Conservation (phyloP, 2,113 vertebrate genomes). For the Natator depressus region DNA sequence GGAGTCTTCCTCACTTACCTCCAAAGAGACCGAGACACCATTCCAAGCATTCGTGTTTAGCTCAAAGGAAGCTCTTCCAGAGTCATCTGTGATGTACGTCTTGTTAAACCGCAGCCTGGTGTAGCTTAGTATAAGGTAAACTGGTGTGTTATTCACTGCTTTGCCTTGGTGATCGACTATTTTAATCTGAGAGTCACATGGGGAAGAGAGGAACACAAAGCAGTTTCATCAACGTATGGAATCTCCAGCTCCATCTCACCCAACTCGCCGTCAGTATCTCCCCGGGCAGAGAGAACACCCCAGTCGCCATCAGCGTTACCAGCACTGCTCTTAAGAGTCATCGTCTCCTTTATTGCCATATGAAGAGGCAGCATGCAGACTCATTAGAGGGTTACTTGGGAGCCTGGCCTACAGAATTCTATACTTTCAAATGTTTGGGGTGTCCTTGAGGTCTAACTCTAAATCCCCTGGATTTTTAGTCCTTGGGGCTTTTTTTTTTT, state of each 20-base stretch:
- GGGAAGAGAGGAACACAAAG: background rate
- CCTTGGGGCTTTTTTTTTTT: background rate
- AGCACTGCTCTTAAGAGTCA: background rate
- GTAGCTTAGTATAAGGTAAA: background rate
- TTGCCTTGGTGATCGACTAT: conserved; percentile 47
- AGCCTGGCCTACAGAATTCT: background rate
- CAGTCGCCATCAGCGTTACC: background rate
- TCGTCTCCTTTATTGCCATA: background rate
- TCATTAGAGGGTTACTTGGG: background rate
- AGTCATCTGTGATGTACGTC: conserved; percentile 36
- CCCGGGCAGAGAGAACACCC: background rate
- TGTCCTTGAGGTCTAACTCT: background rate
- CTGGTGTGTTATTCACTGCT: background rate
- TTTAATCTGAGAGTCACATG: conserved; percentile 35
- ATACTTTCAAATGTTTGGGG: background rate
- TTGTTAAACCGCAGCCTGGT: background rate
- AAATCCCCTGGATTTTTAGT: background rate
- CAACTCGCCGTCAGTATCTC: background rate
- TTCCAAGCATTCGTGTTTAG: conserved; percentile 57
- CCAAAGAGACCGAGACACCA: background rate
- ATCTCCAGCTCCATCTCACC: background rate
- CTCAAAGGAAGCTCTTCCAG: conserved; percentile 55
- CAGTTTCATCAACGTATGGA: background rate
- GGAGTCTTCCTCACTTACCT: conserved; percentile 29
- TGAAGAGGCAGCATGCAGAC: background rate